Conservation (phyloP, 1,140 invertebrate genomes). For the Oscheius sp. region DNA sequence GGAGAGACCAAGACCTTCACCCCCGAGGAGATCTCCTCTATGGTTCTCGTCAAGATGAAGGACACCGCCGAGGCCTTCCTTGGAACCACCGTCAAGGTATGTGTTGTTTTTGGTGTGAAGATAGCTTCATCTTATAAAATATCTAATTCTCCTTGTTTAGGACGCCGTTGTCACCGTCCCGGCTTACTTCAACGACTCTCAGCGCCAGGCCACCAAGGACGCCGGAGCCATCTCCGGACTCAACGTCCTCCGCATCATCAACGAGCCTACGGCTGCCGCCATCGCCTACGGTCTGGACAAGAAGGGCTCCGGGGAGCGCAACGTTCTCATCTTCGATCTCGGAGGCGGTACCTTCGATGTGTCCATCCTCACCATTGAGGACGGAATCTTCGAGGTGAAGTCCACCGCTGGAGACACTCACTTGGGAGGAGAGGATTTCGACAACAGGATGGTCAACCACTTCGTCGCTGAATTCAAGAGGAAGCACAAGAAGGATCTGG, state of each 20-base stretch:
- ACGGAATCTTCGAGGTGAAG: conserved; percentile 92
- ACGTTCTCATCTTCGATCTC: conserved; percentile 78
- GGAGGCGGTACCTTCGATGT: conserved; percentile 96
- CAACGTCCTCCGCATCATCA: conserved; percentile 73
- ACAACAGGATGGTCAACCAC: conserved; percentile 90
- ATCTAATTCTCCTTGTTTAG: not conserved
- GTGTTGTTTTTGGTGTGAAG: not conserved
- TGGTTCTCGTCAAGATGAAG: conserved; percentile 73
- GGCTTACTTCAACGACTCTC: conserved; percentile 72
- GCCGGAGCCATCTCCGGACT: conserved; percentile 70
- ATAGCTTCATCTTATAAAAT: not conserved
- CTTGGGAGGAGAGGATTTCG: conserved; percentile 95
- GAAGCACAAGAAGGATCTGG: conserved; percentile 92
- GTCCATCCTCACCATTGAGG: conserved; percentile 88
- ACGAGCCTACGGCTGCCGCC: conserved; percentile 76
- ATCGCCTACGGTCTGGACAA: conserved; percentile 81
- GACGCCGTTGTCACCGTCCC: conserved; percentile 60
- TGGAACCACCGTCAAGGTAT: conserved; percentile 61
- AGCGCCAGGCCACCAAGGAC: conserved; percentile 73
- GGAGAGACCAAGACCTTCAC: conserved; percentile 83
- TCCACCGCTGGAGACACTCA: conserved; percentile 97
- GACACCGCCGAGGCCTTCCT: conserved; percentile 65
- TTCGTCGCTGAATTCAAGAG: conserved; percentile 94
- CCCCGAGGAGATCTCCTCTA: conserved; percentile 84
- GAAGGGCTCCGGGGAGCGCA: conserved; percentile 65